Evolutionary conservation across 2,888 invertebrate genomes (phyloP).

Genomic region (Apotomis turbidana): DNA sequence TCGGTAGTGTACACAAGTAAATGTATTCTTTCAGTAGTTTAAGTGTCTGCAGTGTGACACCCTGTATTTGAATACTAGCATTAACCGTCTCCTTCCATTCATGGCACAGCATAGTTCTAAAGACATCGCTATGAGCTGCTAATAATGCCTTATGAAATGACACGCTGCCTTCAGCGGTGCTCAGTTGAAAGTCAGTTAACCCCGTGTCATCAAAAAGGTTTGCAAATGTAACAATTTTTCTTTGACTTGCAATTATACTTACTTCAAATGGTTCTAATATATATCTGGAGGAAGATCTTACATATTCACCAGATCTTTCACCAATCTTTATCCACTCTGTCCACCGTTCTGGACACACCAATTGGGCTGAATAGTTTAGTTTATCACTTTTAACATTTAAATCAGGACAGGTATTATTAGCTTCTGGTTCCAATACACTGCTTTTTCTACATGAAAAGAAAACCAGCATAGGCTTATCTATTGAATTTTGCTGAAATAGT

Average conservation of each 20-base stretch:
- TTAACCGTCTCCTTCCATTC: constrained; percentile 59
- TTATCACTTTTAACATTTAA: background rate
- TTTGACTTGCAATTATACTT: constrained; percentile 1
- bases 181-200: constrained; percentile 62
- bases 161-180: constrained; percentile 60
- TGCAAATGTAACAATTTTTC: background rate
- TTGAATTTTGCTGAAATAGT: background rate
- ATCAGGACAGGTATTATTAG: background rate
- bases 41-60: constrained; percentile 54
- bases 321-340: background rate
- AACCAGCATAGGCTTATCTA: background rate
- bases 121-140: constrained; percentile 60
- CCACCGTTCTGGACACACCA: background rate
- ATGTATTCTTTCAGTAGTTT: constrained; percentile 60
- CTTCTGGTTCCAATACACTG: background rate
- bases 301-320: background rate
- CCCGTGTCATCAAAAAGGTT: constrained; percentile 54
- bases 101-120: constrained; percentile 60
- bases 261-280: background rate
- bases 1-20: constrained; percentile 57
- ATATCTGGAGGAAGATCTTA: too few relatives aligned
- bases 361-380: background rate
- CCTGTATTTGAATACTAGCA: constrained; percentile 52
- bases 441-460: background rate
- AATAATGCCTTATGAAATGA: constrained; percentile 58